Conservation (phyloP, 2,113 vertebrate genomes). For the Chloropsis cyanopogon region DNA sequence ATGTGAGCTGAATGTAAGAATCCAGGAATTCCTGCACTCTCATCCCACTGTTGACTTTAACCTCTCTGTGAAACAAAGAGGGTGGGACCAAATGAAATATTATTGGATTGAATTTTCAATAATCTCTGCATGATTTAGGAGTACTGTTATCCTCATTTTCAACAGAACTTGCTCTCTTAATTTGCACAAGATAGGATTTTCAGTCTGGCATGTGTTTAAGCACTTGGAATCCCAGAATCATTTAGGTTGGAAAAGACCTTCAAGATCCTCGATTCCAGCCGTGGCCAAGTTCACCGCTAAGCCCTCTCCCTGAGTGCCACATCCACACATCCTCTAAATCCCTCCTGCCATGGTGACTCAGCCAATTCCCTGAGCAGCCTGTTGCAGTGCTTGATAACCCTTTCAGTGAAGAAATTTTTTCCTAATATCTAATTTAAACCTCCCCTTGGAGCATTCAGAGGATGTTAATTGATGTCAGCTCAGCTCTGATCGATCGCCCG, state of each 20-base stretch:
- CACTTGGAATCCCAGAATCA: not conserved
- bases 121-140: not conserved
- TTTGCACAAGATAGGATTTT: not conserved
- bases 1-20: not conserved
- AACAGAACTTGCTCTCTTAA: not conserved
- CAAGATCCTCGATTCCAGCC: not conserved
- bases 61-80: not conserved
- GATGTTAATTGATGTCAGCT: accelerated
- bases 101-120: not conserved
- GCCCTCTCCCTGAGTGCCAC: not conserved
- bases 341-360: not conserved
- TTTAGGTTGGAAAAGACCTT: not conserved
- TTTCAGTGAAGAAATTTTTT: not conserved
- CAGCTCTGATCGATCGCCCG: not conserved
- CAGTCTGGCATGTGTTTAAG: not conserved
- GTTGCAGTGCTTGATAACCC: not conserved
- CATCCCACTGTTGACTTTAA: not conserved
- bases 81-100: not conserved
- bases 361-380: not conserved
- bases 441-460: not conserved
- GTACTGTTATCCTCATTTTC: not conserved
- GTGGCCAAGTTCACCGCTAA: not conserved
- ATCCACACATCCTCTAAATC: not conserved
- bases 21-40: not conserved
- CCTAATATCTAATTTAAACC: not conserved